Conservation (phyloP, 2,113 vertebrate genomes). For the Myrmophylax atrothorax region DNA sequence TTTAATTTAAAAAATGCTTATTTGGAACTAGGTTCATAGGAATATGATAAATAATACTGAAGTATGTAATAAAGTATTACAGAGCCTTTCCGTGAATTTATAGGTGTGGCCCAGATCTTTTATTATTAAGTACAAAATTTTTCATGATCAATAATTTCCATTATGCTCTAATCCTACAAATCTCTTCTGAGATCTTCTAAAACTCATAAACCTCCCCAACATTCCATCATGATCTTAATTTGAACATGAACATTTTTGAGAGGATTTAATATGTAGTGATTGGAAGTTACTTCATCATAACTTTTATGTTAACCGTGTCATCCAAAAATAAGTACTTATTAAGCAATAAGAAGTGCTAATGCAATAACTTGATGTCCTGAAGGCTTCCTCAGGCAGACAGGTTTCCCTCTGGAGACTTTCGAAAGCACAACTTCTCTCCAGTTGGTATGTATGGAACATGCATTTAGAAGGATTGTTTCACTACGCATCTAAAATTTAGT, state of each 20-base stretch:
- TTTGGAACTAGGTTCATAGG: not conserved
- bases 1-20: not conserved
- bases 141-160: not conserved
- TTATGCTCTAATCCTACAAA: not conserved
- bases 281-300: not conserved
- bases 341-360: not conserved
- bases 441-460: not conserved
- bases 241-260: not conserved
- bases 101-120: not conserved
- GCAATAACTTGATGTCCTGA: rapidly evolving
- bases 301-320: not conserved
- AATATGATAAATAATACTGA: not conserved
- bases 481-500: not conserved
- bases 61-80: not conserved
- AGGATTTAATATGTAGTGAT: not conserved
- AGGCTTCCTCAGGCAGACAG: not conserved
- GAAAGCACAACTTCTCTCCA: not conserved
- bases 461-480: not conserved
- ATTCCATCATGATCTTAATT: not conserved
- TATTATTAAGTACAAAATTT: not conserved
- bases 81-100: not conserved
- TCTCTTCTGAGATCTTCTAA: not conserved
- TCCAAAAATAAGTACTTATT: not conserved
- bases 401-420: not conserved
- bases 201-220: not conserved